Evolutionary conservation across 2,113 vertebrate genomes (phyloP), one percentile per base, ranked within the genome.

Genomic region (Leucopsar rothschildi): DNA sequence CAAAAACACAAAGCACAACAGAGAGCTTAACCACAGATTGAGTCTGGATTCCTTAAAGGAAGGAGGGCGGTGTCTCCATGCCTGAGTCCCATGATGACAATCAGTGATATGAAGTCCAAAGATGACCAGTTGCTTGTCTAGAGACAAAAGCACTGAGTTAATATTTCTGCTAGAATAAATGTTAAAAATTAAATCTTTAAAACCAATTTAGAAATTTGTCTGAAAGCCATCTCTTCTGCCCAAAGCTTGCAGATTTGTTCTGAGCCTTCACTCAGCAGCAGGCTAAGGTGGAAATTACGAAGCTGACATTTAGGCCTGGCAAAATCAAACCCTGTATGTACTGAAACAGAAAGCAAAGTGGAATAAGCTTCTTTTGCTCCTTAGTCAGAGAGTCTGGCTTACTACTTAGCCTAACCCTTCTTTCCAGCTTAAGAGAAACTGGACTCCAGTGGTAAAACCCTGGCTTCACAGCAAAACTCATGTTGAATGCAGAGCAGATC

Each of bases 1-100:
- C 29, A 39, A 57, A 86, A 88, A 0, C 45, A 64, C 24, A 77
- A 64, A 76, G n/a, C 40, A 52, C 45, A 56, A 37, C 1, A 39
- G 19, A 86, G 31, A 92, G 25, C n/a, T n/a, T 50, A 76, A 71
- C 29, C 13, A 63, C 42, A 55, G 39, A 50, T 3, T 5, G 21
- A 21, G 11, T 2, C 70, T 9, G 44, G 40, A 52, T 21, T 47
- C 42, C 17, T 3, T 3, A 3, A 31, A 71, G 52, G 56, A 81
- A 79, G 13, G 37, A 69, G 61, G 17, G 40, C 2, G 18, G 20
- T 2, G 1, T 63, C 27, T 66, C 78, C 0, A 0, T 11, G 9
- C 40, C 88, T 9, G 35, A 57, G n/a, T 64, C 27, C 24, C 60
- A 76, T 37, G 37, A 64, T n/a, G 39, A 84, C 25, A n/a, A 50